Conservation (phyloP, 2,797 vertebrate species). For the Hyperoplus immaculatus region DNA sequence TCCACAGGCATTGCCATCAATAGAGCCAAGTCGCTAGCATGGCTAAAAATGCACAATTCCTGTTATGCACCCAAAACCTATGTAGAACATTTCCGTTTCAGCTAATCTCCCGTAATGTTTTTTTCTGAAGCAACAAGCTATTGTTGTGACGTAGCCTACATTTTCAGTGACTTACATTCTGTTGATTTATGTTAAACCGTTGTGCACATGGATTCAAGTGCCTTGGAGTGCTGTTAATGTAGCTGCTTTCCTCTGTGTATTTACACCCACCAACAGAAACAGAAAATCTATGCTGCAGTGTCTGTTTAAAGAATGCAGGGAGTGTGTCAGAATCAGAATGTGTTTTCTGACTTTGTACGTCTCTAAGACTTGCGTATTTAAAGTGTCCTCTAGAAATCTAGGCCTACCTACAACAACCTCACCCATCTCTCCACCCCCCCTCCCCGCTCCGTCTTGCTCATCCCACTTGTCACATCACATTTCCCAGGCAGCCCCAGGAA, state of each 20-base stretch:
- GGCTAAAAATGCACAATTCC: conserved; percentile 22
- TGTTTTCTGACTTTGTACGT: conserved; percentile 26
- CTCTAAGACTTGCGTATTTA: conserved; percentile 27
- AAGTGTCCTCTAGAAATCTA: conserved; percentile 58
- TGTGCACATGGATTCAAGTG: no score
- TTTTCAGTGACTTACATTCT: background rate
- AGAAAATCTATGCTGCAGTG: background rate
- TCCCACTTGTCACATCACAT: conserved; percentile 88
- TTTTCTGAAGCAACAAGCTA: background rate
- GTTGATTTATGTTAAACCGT: background rate
- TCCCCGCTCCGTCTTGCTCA: conserved; percentile 64
- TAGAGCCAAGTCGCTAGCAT: background rate
- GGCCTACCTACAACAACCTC: conserved; percentile 47
- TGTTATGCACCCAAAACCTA: conserved; percentile 8
- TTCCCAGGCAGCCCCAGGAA: conserved; percentile 86
- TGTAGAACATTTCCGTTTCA: conserved; percentile 18
- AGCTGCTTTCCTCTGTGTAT: background rate
- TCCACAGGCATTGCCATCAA: background rate
- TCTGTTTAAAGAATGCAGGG: conserved; percentile 19
- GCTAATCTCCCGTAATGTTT: background rate
- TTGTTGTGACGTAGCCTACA: background rate
- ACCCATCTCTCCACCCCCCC: conserved; percentile 50
- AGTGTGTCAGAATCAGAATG: conserved; percentile 31
- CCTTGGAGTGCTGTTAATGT: background rate
- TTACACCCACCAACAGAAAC: background rate